A percentile compares a stretch with the other conserved stretches of the same genome.
phyloP scores from a whole-genome alignment of 2,888 invertebrate species.

The Noctua janthe region DNA sequence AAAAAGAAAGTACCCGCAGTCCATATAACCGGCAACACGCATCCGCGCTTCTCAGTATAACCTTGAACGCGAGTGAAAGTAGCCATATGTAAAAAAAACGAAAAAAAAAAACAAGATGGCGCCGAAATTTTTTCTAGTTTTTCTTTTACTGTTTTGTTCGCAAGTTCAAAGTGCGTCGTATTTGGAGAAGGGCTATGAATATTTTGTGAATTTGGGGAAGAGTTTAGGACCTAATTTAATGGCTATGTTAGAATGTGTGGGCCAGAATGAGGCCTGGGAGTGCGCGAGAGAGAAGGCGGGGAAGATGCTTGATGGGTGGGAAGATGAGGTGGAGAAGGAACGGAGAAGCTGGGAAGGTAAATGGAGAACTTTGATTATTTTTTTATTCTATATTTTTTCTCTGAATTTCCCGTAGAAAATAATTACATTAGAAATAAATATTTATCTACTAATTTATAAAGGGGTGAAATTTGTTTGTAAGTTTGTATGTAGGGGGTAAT shows the following conservation, averaged over 20 bases:
- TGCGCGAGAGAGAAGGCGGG: slow-evolving; percentile 90
- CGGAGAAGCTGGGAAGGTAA: slow-evolving; percentile 85
- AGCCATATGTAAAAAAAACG: slow-evolving; percentile 57
- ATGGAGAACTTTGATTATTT: neutral
- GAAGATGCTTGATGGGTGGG: slow-evolving; percentile 86
- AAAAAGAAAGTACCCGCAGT: slow-evolving; percentile 81
- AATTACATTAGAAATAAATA: neutral
- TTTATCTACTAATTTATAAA: too few species aligned
- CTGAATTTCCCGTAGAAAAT: neutral
- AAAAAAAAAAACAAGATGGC: slow-evolving; percentile 73
- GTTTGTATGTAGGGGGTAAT: too few species aligned
- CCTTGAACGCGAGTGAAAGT: slow-evolving; percentile 67
- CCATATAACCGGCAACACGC: slow-evolving; percentile 67
- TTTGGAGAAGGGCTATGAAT: slow-evolving; percentile 83
- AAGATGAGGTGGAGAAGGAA: slow-evolving; percentile 81
- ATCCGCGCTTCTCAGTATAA: slow-evolving; percentile 76
- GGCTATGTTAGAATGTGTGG: slow-evolving; percentile 89
- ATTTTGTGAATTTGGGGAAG: slow-evolving; percentile 83
- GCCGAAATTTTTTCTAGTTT: slow-evolving; percentile 70
- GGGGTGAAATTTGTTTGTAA: too few species aligned
- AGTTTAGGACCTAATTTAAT: slow-evolving; percentile 88
- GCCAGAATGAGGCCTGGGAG: slow-evolving; percentile 86
- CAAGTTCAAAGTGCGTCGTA: slow-evolving; percentile 81
- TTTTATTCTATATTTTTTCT: neutral
- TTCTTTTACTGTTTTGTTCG: slow-evolving; percentile 74